Base-by-base conservation (phyloP, 2,888 invertebrate species). In the Apodemia zela region DNA sequence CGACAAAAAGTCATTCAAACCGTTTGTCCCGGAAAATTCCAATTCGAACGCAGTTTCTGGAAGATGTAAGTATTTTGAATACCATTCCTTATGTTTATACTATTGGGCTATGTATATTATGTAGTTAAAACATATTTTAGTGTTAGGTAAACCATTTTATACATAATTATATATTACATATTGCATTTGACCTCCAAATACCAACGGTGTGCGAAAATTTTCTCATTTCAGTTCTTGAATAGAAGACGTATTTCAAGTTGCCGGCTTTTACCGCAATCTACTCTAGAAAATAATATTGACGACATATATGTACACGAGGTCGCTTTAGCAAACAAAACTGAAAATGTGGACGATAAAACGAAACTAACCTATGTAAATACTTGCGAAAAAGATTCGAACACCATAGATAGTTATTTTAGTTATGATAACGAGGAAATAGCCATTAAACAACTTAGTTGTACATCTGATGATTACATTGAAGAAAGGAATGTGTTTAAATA, bases 11-110 rank as follows among this genome's bases (percentile, higher is more conserved):
- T 77, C 92, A 92, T 79, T 80, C 92, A 65, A 89, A 85, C 76
- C 92, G 90, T 71, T 79, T 93, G 70, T 80, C 92, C 74, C 85
- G 89, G 79, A 92, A 92, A 80, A 82, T 93, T 71, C 87, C 89
- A 57, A 68, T 81, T 66, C 82, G 86, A 68, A 85, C 92, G 54
- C 84, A 87, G 70, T 93, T 92, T 87, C 79, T 93, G 67, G 92
- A 93, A 81, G 89, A 93, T 80, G 94, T 93, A 76, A 83, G 86
- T 85, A 74, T 11, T 35, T 10, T 10, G 35, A 49, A 17, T 21
- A 51, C 6, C 51, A 51, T 21, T 51, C 21, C 11, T 11, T 21
- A 13, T 0, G 67, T 42, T 61, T 10, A 29, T 35, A 38, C 35
- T 15, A 17, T 18, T 8, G 21, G 54, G 11, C 2, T 54, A 21